Conservation (phyloP, 1,140 invertebrate species). For the Chlorops oryzae region DNA sequence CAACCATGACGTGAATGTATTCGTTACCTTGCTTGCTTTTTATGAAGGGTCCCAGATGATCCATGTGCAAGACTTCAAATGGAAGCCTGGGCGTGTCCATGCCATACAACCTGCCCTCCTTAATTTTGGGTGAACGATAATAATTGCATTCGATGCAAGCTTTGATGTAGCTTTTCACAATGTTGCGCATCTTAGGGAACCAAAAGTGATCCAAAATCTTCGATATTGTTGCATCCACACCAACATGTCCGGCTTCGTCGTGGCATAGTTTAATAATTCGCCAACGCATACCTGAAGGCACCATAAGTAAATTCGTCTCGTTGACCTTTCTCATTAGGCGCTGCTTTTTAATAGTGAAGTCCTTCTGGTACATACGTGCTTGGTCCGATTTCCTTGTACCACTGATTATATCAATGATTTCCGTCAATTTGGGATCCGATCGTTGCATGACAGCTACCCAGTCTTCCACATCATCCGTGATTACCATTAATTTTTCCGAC, state of each 20-base stretch:
- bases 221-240: not conserved
- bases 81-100: constrained; percentile 17
- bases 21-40: constrained; percentile 10
- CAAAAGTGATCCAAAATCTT: constrained; percentile 1
- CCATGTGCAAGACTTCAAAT: constrained; percentile 22
- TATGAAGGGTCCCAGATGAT: constrained; percentile 25
- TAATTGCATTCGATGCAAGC: constrained; percentile 4
- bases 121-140: constrained; percentile 1
- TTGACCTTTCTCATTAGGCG: not conserved
- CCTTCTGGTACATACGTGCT: not conserved
- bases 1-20: constrained; percentile 10
- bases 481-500: not conserved
- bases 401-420: constrained; percentile 2
- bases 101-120: constrained; percentile 18
- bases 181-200: not conserved
- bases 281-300: constrained; percentile 2
- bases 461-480: not conserved
- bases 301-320: not conserved
- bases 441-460: not conserved
- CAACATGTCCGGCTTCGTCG: not conserved
- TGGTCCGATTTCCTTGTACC: not conserved
- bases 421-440: not conserved
- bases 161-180: constrained; percentile 1
- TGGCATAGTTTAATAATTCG: not conserved
- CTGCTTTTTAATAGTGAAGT: not conserved